Conservation (phyloP, 2,113 vertebrate genomes). For the Mola mola region DNA sequence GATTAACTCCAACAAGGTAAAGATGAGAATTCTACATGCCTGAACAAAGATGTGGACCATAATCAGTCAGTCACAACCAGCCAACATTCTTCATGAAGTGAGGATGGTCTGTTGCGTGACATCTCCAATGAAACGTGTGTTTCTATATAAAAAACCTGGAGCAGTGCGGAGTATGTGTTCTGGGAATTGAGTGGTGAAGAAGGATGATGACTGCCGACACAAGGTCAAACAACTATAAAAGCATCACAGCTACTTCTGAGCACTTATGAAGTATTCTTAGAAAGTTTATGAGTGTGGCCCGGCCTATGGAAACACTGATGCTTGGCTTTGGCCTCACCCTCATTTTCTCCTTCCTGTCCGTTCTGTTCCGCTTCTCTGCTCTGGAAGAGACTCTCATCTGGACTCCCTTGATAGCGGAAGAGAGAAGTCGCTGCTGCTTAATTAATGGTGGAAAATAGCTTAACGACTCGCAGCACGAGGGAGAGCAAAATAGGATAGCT, state of each 20-base stretch:
- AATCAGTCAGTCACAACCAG: no score
- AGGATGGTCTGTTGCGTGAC: background rate
- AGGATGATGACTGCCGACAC: background rate
- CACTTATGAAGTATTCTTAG: constrained; percentile 39
- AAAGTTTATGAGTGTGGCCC: constrained; percentile 33
- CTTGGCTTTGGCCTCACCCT: constrained; percentile 18
- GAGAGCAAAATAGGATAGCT: constrained; percentile 23
- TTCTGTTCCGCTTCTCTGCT: constrained; percentile 22
- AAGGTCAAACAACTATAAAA: background rate
- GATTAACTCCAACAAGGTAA: no score
- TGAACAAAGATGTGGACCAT: no score
- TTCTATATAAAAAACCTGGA: background rate
- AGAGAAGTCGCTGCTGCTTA: constrained; percentile 55
- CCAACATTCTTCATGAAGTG: no score
- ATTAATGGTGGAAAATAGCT: constrained; percentile 66
- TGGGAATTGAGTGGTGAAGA: background rate
- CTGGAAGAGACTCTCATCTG: constrained; percentile 40
- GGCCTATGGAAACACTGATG: constrained; percentile 44
- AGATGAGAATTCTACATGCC: no score
- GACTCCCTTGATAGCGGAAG: constrained; percentile 56
- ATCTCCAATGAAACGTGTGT: background rate
- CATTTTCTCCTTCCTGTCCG: background rate
- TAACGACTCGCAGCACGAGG: constrained; percentile 35
- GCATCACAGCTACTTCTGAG: background rate
- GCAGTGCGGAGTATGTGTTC: background rate